phyloP scores from a whole-genome alignment of 2,797 vertebrate genomes.

The Stomatorhinus walkeri region DNA sequence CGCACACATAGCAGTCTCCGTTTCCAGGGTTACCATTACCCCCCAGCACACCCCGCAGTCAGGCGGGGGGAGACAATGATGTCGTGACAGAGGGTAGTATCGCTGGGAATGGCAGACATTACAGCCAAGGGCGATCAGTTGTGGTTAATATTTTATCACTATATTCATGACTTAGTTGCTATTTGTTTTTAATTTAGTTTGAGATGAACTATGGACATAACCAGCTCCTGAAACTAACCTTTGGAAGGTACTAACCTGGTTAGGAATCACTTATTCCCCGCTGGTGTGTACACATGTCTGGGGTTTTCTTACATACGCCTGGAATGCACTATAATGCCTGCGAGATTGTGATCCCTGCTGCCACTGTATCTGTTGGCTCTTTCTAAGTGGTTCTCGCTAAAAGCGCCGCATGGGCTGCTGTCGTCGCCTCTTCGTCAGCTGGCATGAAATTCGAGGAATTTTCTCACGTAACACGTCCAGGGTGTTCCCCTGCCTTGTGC shows the following conservation, averaged over 20 bases:
- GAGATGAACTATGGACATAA: neutral
- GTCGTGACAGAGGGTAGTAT: neutral
- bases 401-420: neutral
- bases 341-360: neutral
- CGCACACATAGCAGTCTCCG: neutral
- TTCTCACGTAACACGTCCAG: neutral
- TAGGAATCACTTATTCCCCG: neutral
- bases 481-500: neutral
- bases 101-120: neutral
- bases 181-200: neutral
- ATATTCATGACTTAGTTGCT: neutral
- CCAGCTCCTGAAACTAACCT: neutral
- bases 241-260: neutral
- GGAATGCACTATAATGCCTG: neutral
- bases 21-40: conserved; percentile 18
- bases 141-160: neutral
- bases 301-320: neutral
- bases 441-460: neutral
- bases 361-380: neutral
- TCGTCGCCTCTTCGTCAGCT: neutral
- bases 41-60: neutral
- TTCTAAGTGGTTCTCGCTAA: neutral
- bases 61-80: neutral
- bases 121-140: neutral
- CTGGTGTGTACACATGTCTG: neutral